A percentile compares a stretch with the other conserved stretches of the same genome.
Evolutionary conservation across 2,797 vertebrate genomes (phyloP).

Genomic region (Tiaroga cobitis): DNA sequence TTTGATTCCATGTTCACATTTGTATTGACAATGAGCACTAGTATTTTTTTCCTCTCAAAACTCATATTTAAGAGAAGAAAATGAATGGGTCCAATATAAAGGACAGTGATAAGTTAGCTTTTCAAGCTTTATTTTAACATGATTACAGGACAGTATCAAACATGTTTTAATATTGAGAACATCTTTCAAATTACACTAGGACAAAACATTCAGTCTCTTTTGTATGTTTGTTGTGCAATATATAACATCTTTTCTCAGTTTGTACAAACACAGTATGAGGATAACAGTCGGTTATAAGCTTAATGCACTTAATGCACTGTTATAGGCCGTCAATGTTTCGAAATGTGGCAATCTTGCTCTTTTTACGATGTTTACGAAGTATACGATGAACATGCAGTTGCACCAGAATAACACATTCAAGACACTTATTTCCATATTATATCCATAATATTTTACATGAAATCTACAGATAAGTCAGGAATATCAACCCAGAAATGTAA

Average conservation of each 20-base stretch:
- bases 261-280: conserved; percentile 33
- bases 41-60: not conserved
- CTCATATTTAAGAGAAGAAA: not conserved
- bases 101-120: conserved; percentile 54
- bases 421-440: conserved; percentile 36
- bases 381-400: conserved; percentile 56
- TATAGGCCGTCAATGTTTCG: conserved; percentile 24
- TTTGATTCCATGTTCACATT: not conserved
- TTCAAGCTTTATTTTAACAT: conserved; percentile 65
- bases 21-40: not conserved
- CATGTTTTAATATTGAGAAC: conserved; percentile 67
- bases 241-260: conserved; percentile 42
- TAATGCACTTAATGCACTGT: conserved; percentile 43
- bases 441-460: conserved; percentile 40
- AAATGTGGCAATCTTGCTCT: conserved; percentile 47
- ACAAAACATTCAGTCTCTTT: conserved; percentile 64
- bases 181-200: conserved; percentile 60
- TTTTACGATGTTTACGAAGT: too few species aligned
- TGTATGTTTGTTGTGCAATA: conserved; percentile 52
- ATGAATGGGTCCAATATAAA: not conserved
- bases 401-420: conserved; percentile 47
- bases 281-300: conserved; percentile 50
- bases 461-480: conserved; percentile 36
- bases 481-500: conserved; percentile 43
- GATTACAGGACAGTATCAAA: conserved; percentile 72